Conservation (phyloP, 2,797 vertebrate genomes). For the Gallirallus australis region DNA sequence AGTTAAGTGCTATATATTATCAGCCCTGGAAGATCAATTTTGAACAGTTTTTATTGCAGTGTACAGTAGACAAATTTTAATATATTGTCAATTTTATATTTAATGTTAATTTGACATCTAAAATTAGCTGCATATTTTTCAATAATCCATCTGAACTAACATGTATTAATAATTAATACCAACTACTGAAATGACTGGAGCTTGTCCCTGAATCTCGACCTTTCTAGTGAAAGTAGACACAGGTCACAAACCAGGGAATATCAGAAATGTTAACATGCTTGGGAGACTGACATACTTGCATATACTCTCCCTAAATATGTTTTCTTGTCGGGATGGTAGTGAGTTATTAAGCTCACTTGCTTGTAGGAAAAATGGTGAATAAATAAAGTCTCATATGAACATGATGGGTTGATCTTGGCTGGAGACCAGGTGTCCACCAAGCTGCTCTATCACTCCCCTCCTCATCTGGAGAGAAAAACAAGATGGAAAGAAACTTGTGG, state of each 20-base stretch:
- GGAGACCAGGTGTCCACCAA: too few relatives aligned
- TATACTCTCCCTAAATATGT: background rate
- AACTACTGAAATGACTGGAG: conserved; percentile 51
- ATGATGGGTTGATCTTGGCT: too few relatives aligned
- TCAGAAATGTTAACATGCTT: conserved; percentile 56
- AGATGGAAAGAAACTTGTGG: too few relatives aligned
- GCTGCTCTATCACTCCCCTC: too few relatives aligned
- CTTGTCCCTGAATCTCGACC: conserved; percentile 47
- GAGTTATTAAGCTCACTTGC: background rate
- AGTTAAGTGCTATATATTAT: conserved; percentile 46
- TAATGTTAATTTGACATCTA: conserved; percentile 76
- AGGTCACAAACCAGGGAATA: conserved; percentile 38
- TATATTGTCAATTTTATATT: conserved; percentile 51
- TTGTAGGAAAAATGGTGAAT: conserved; percentile 4
- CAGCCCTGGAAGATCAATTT: conserved; percentile 53
- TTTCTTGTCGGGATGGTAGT: background rate
- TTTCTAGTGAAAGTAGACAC: conserved; percentile 37
- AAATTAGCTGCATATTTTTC: conserved; percentile 59
- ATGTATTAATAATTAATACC: background rate
- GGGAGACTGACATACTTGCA: background rate
- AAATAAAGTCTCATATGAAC: background rate
- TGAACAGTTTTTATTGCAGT: conserved; percentile 41
- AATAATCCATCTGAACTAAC: conserved; percentile 62
- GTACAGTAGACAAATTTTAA: conserved; percentile 57
- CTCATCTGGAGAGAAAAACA: too few relatives aligned